These are phyloP conservation scores for Ctenicera cuprea DNA, from an alignment of 2,888 invertebrate species.

Conservation along the genomic window DNA sequence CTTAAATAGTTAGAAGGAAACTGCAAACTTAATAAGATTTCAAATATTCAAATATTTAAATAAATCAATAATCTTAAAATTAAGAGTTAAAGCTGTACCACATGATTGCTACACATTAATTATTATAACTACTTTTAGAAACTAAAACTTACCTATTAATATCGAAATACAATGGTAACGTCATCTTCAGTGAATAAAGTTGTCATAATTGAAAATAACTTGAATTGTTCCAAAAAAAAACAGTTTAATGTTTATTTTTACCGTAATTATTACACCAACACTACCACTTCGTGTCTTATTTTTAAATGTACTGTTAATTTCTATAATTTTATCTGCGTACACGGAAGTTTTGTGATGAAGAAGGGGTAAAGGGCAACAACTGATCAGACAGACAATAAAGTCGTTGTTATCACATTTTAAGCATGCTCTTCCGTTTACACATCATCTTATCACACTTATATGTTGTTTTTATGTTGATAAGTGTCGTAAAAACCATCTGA, in stretches of 20 bases:
- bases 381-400: conserved; percentile 1
- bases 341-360: conserved; percentile 15
- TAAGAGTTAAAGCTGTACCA: too few species aligned
- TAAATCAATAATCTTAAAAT: too few species aligned
- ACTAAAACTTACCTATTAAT: conserved; percentile 27
- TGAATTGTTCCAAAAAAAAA: not conserved
- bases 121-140: not conserved
- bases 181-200: conserved; percentile 4
- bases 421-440: conserved; percentile 10
- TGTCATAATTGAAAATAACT: not conserved
- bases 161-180: conserved; percentile 30
- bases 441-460: conserved; percentile 9
- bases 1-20: too few species aligned
- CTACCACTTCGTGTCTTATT: not conserved
- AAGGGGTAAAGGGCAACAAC: conserved; percentile 32
- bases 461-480: not conserved
- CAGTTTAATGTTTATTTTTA: not conserved
- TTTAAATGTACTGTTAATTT: not conserved
- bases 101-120: too few species aligned
- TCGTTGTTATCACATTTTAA: conserved; percentile 22
- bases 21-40: too few species aligned
- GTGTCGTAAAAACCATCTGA: conserved; percentile 17
- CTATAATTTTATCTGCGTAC: not conserved
- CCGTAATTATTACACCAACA: not conserved
- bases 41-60: too few species aligned